Conservation (phyloP, 2,888 invertebrate genomes). For the Peribatodes rhomboidaria region DNA sequence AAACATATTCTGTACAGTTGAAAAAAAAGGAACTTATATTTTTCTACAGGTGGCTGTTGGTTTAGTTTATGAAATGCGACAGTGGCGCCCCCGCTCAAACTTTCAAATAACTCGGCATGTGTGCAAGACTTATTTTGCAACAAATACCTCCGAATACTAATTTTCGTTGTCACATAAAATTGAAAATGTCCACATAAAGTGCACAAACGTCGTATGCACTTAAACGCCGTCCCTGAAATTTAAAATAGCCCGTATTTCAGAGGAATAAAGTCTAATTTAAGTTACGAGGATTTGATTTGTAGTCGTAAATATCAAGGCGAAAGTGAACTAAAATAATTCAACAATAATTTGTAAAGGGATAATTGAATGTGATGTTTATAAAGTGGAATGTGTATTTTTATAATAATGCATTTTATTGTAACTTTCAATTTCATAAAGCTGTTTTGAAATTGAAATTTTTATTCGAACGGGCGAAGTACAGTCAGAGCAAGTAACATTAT, state of each 20-base stretch:
- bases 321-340: constrained; percentile 12
- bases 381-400: constrained; percentile 3
- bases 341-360: constrained; percentile 12
- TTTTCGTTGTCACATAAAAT: constrained; percentile 25
- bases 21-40: not conserved
- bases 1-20: not conserved
- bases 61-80: not conserved
- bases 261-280: constrained; percentile 28
- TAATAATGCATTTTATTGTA: not conserved
- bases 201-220: constrained; percentile 3
- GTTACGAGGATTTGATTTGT: constrained; percentile 1
- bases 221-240: not conserved
- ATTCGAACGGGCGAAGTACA: too few species aligned
- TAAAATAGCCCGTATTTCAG: constrained; percentile 40
- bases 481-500: too few species aligned
- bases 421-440: too few species aligned
- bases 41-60: not conserved
- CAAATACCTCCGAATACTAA: constrained; percentile 22
- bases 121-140: constrained; percentile 11
- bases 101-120: not conserved
- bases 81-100: not conserved
- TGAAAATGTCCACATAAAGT: constrained; percentile 22
- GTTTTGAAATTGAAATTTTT: too few species aligned
- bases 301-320: constrained; percentile 16
- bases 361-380: constrained; percentile 10